phyloP scores from a whole-genome alignment of 2,888 invertebrate species.

The Synanthedon tipuliformis region DNA sequence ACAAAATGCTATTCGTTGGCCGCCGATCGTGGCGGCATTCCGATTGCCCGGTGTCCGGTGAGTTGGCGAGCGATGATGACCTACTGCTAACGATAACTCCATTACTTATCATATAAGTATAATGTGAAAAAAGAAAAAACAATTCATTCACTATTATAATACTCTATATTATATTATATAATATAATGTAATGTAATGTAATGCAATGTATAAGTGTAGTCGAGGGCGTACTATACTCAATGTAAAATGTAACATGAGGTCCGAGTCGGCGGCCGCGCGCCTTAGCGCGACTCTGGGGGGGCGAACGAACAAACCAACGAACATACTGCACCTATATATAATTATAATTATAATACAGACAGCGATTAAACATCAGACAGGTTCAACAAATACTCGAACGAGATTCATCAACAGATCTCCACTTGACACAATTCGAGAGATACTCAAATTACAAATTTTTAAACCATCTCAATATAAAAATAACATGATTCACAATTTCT shows the following conservation, averaged over 20 bases:
- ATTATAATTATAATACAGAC: background rate
- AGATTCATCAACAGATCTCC: slow-evolving; percentile 26
- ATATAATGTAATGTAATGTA: too few species aligned
- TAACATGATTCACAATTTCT: slow-evolving; percentile 50
- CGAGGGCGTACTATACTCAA: slow-evolving; percentile 31
- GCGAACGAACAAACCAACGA: background rate
- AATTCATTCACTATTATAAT: slow-evolving; percentile 47
- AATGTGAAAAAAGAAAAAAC: slow-evolving; percentile 38
- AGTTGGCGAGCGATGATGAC: slow-evolving; percentile 40
- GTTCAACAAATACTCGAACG: background rate
- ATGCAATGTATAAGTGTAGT: slow-evolving; percentile 25
- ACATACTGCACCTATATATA: slow-evolving; percentile 22
- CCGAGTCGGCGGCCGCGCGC: slow-evolving; percentile 29
- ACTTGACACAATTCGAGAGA: slow-evolving; percentile 24
- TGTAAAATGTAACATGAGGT: slow-evolving; percentile 18
- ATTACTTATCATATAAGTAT: slow-evolving; percentile 64
- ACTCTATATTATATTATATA: slow-evolving; percentile 35
- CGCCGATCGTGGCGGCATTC: slow-evolving; percentile 48
- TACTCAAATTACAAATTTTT: slow-evolving; percentile 22
- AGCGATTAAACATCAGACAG: background rate
- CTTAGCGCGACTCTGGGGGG: slow-evolving; percentile 11
- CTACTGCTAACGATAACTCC: slow-evolving; percentile 57
- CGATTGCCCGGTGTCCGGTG: slow-evolving; percentile 27
- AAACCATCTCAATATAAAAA: slow-evolving; percentile 57
- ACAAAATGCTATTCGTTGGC: slow-evolving; percentile 66